phyloP scores from a whole-genome alignment of 1,140 invertebrate species.

The Conus ventricosus region DNA sequence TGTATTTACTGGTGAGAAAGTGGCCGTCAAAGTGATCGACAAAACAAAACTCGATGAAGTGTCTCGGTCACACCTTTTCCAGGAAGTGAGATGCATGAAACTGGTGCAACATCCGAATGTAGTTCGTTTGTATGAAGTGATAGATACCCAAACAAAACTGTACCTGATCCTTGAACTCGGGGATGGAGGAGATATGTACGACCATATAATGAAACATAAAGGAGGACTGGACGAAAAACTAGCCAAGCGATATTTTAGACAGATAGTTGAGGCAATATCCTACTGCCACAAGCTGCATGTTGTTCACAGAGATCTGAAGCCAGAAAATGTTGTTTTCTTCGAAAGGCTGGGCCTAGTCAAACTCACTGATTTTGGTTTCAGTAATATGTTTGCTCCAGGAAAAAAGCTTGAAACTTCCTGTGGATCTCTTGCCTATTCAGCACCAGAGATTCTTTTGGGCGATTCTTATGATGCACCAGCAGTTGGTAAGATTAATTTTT shows the following conservation, averaged over 20 bases:
- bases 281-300: constrained; percentile 98
- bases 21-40: constrained; percentile 92
- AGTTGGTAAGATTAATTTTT: constrained; percentile 81
- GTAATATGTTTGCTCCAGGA: constrained; percentile 94
- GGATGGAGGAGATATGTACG: constrained; percentile 99
- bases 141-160: constrained; percentile 89
- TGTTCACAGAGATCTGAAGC: constrained; percentile 96
- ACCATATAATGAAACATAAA: constrained; percentile 98
- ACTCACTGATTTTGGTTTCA: constrained; percentile 99
- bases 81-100: constrained; percentile 98
- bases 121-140: constrained; percentile 98
- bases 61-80: constrained; percentile 97
- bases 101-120: constrained; percentile 99
- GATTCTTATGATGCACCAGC: constrained; percentile 86
- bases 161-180: constrained; percentile 95
- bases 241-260: constrained; percentile 93
- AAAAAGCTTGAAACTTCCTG: constrained; percentile 99
- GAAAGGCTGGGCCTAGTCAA: constrained; percentile 98
- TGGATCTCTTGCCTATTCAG: constrained; percentile 99
- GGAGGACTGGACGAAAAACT: constrained; percentile 80
- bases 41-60: constrained; percentile 98
- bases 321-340: constrained; percentile 99
- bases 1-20: constrained; percentile 99
- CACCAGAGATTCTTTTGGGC: constrained; percentile 98
- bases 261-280: constrained; percentile 97